Base-by-base conservation (phyloP, 1,140 invertebrate genomes). In the Brachionus sp. region DNA sequence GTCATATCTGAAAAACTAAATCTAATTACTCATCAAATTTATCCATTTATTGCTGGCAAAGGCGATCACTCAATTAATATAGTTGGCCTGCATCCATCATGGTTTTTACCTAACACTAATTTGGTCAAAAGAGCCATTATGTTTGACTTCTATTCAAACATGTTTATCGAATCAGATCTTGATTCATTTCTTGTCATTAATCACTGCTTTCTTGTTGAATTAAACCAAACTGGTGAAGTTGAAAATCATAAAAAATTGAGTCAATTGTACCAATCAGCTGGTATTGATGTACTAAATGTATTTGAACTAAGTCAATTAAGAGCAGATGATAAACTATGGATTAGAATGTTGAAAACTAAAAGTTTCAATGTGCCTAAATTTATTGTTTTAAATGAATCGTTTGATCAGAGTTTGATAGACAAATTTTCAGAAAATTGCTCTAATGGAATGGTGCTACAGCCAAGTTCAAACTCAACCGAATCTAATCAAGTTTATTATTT, bases 81-180 rank as follows among this genome's bases (percentile, higher is more conserved):
- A 23, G 33, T 66, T 9, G 64, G 64, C 33, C 12, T 66, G 29
- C 64, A 66, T 37, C 25, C 64, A 66, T 66, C 64, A 66, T 66
- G 64, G 64, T 66, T 66, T 37, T 33, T 66, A 12, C 29, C 64
- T 6, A 33, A 16, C 64, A 33, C 64, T 29, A 66, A 66, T 37
- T 66, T 66, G 33, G 64, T 37, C 64, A 66, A 66, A 66, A 66
- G 64, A 66, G 64, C 64, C 10, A 66, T 66, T 33, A 0, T 66
- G 2, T 66, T 35, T 16, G 64, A 66, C n/a, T 37, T 66, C 5
- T 33, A 66, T 33, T 66, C 64, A 33, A 66, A 66, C 23, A 13
- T 66, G 13, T 66, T 66, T 66, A 23, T 66, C 25, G 64, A 66
- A n/a, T 66, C 64, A n/a, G 64, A 66, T 23, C 64, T 66, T 7